Evolutionary conservation across 2,888 invertebrate genomes (phyloP), one percentile per base, ranked within the genome.

Genomic region (Arenicola marina): DNA sequence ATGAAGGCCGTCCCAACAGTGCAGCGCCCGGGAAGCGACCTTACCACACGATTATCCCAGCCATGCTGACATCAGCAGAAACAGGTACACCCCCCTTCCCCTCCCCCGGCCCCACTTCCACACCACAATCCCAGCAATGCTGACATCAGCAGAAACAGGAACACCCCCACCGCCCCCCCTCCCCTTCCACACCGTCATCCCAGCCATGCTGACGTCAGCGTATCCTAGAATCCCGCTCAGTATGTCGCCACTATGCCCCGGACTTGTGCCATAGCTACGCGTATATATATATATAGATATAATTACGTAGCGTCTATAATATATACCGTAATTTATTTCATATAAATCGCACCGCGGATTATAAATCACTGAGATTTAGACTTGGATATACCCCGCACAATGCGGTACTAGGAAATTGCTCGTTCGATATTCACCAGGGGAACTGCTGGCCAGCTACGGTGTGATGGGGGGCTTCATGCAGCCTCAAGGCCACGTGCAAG

Each of bases 401-500:
- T 11, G 32, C 51, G 15, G 51, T n/a, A n/a, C n/a, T n/a, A n/a
- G n/a, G n/a, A n/a, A n/a, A n/a, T n/a, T n/a, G n/a, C n/a, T n/a
- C n/a, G n/a, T n/a, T n/a, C n/a, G 32, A 26, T 66, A 15, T 26
- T 57, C n/a, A n/a, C 4, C 60, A 80, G 79, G 77, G 29, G 77
- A 78, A 4, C 64, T 80, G 43, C 59, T 80, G 58, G 74, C 76
- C 45, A 75, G 75, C 53, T 79, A 75, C 61, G 83, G 83, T 24
- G 77, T 80, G 15, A 79, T 82, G 78, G 83, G 82, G 24, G 79
- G 78, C 2, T 81, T 71, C 65, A 82, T 82, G 81, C 83, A 83
- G 70, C 81, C 82, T 2, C 82, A 82, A 65, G 82, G 81, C 0
- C 82, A 82, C 63, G 78, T 82, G 1, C 83, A 83, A 66, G 79